Base-by-base conservation (phyloP, 37 sponge, comb jelly and placozoan genomes). In the Geodia barretti region DNA sequence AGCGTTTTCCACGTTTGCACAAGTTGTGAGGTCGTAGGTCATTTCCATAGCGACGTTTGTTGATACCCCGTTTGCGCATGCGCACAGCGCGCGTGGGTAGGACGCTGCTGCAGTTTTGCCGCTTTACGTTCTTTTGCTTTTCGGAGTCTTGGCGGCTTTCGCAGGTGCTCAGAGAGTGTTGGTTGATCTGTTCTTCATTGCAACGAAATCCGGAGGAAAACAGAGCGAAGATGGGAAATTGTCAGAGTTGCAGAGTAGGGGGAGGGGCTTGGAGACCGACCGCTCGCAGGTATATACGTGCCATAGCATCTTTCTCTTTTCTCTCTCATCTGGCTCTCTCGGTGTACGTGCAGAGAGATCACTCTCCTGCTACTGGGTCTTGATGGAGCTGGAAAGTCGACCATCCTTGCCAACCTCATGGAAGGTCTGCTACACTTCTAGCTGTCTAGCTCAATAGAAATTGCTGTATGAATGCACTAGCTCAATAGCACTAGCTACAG, bases 341-440 rank as follows among this genome's bases (percentile, higher is more conserved):
- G n/a, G n/a, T n/a, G n/a, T 29, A 28, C 29, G 4, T 70, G 25
- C 41, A 92, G 92, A 60, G 73, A 92, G 24, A 61, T 83, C 9
- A 87, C 84, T 0, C 19, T 92, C 20, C 31, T 80, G 5, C 37
- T 87, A 5, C 65, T 92, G 25, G 92, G 92, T 19, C 60, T 92
- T 40, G 92, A 92, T 75, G 78, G 79, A 39, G 68, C 88, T 32
- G 92, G 92, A 17, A 92, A 92, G 37, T 68, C 81, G 19, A 92
- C 88, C 19, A 54, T 92, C 20, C 58, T 83, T 11, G 84, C 87
- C 0, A 83, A 79, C 47, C 72, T 92, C 1, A 73, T 37, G 60
- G 76, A 79, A 31, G 84, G 92, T 87, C 32, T 42, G 79, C 25
- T n/a, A n/a, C n/a, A n/a, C n/a, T n/a, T n/a, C n/a, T n/a, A n/a